Conservation (phyloP, 2,888 invertebrate species). For the Mythimna loreyi region DNA sequence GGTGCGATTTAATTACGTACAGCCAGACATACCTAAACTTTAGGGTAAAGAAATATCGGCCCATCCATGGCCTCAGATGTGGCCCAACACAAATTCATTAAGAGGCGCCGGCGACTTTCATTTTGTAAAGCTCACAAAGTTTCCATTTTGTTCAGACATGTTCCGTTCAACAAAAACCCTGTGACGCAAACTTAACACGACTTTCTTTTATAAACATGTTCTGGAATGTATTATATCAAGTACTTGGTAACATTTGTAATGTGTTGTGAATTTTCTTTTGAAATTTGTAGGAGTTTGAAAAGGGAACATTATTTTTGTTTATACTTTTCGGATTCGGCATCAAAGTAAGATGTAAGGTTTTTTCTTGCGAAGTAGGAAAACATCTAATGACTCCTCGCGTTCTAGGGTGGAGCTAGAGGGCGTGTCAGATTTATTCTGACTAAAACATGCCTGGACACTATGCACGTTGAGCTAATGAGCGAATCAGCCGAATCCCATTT, state of each 20-base stretch:
- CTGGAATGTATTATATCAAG: constrained; percentile 16
- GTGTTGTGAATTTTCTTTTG: constrained; percentile 9
- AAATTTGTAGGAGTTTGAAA: neutral
- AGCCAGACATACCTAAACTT: neutral
- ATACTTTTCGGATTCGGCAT: neutral
- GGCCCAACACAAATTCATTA: constrained; percentile 40
- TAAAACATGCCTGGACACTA: too few species aligned
- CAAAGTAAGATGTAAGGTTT: too few species aligned
- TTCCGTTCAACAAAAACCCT: constrained; percentile 43
- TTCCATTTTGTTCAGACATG: constrained; percentile 39
- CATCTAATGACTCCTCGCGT: too few species aligned
- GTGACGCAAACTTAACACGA: constrained; percentile 18
- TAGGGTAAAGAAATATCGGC: neutral
- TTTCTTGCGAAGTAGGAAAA: too few species aligned
- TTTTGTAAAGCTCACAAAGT: constrained; percentile 39
- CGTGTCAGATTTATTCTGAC: too few species aligned
- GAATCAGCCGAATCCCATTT: too few species aligned
- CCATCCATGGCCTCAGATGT: constrained; percentile 26
- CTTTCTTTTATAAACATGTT: constrained; percentile 40
- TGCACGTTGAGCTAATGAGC: too few species aligned
- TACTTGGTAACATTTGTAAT: constrained; percentile 24
- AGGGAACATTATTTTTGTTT: neutral
- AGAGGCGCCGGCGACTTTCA: constrained; percentile 31
- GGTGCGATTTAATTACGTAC: too few species aligned
- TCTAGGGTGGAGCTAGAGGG: too few species aligned